These are phyloP conservation scores for Buceros bicornis DNA, from an alignment of 2,797 vertebrate species.

Conservation along the genomic window DNA sequence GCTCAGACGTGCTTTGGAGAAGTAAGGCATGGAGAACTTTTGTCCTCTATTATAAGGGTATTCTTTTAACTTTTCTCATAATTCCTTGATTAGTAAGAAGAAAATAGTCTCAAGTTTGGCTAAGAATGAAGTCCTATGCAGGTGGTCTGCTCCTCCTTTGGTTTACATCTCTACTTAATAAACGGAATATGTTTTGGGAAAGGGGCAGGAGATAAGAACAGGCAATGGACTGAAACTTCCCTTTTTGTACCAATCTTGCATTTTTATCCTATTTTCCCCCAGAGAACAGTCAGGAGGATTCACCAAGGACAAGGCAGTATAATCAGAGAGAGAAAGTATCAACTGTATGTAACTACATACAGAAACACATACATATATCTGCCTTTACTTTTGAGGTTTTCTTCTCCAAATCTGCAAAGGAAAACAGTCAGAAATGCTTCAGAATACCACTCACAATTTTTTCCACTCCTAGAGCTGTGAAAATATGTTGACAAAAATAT, in stretches of 20 bases:
- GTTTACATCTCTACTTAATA: background rate
- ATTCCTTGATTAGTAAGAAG: background rate
- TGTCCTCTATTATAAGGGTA: background rate
- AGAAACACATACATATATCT: background rate
- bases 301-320: background rate
- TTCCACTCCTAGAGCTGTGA: background rate
- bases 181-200: background rate
- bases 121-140: background rate
- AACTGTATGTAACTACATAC: background rate
- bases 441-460: background rate
- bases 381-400: background rate
- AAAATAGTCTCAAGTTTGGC: background rate
- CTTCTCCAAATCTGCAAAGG: background rate
- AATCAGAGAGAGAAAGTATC: background rate
- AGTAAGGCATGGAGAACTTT: background rate
- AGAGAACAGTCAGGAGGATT: background rate
- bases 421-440: background rate
- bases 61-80: background rate
- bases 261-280: background rate
- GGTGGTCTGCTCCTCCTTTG: background rate
- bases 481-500: background rate
- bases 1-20: background rate
- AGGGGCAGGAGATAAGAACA: background rate
- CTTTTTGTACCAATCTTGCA: background rate
- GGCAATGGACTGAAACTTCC: background rate